These are phyloP conservation scores for Paramacrobiotus metropolitanus DNA, from an alignment of 1,140 invertebrate genomes.

Conservation along the genomic window DNA sequence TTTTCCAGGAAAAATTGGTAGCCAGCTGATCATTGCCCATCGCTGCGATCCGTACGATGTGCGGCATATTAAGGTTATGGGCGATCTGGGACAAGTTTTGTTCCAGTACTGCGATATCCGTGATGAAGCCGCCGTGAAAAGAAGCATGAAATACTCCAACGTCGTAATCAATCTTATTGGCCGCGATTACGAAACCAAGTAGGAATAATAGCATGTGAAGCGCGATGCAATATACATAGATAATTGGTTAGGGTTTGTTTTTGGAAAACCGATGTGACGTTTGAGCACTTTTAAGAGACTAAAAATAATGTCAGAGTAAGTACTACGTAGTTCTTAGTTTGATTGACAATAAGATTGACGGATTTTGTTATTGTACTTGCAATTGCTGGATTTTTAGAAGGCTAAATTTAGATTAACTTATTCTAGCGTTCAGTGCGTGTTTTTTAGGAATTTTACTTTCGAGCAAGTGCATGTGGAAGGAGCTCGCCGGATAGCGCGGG, in stretches of 20 bases:
- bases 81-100: slow-evolving; percentile 85
- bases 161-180: slow-evolving; percentile 90
- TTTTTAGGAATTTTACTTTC: slow-evolving; percentile 42
- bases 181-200: slow-evolving; percentile 63
- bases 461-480: slow-evolving; percentile 40
- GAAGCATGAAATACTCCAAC: slow-evolving; percentile 78
- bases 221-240: no score
- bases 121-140: slow-evolving; percentile 66
- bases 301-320: no score
- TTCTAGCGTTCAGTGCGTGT: slow-evolving; percentile 3
- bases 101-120: slow-evolving; percentile 54
- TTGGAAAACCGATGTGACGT: no score
- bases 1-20: slow-evolving; percentile 28
- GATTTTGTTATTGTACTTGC: no score
- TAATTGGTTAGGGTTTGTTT: no score
- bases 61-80: slow-evolving; percentile 47
- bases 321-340: no score
- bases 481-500: slow-evolving; percentile 42
- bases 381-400: slow-evolving; percentile 5
- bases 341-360: no score
- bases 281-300: no score
- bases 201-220: slow-evolving; percentile 11
- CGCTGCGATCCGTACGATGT: slow-evolving; percentile 58
- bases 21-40: slow-evolving; percentile 70
- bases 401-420: slow-evolving; percentile 5